These are phyloP conservation scores for Neuroscelio doddi DNA, from an alignment of 2,888 invertebrate genomes.

Conservation along the genomic window DNA sequence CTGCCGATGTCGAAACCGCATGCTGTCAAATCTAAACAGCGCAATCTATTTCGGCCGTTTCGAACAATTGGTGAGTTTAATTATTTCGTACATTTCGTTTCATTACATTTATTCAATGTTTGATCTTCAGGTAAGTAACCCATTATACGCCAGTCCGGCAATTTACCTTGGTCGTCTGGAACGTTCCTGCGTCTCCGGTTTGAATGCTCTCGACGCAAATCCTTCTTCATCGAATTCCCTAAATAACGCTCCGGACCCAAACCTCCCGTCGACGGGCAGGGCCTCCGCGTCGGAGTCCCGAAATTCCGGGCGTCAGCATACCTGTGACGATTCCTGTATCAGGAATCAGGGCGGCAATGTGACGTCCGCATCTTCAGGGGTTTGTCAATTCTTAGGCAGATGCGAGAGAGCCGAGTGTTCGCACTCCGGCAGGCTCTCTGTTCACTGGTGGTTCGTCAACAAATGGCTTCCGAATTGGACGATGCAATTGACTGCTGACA, in stretches of 20 bases:
- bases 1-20: conserved; percentile 58
- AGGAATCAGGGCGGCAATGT: conserved; percentile 70
- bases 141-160: conserved; percentile 61
- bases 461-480: conserved; percentile 80
- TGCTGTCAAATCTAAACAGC: conserved; percentile 60
- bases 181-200: conserved; percentile 52
- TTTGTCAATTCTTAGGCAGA: conserved; percentile 61
- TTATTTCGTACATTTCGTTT: too few species aligned
- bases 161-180: conserved; percentile 63
- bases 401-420: conserved; percentile 63
- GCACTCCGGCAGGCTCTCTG: conserved; percentile 74
- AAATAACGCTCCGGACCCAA: conserved; percentile 42
- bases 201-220: conserved; percentile 39
- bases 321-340: conserved; percentile 72
- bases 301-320: conserved; percentile 71
- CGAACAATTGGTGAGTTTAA: conserved; percentile 57
- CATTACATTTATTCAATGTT: too few species aligned
- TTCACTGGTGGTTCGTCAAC: conserved; percentile 80
- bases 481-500: conserved; percentile 58
- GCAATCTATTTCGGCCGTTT: conserved; percentile 62
- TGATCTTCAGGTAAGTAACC: too few species aligned
- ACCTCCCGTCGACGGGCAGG: conserved; percentile 46
- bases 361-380: conserved; percentile 37
- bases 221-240: conserved; percentile 18
- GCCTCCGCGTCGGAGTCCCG: conserved; percentile 63